These are phyloP conservation scores for Neria commutata DNA, from an alignment of 2,888 invertebrate genomes.

Conservation along the genomic window DNA sequence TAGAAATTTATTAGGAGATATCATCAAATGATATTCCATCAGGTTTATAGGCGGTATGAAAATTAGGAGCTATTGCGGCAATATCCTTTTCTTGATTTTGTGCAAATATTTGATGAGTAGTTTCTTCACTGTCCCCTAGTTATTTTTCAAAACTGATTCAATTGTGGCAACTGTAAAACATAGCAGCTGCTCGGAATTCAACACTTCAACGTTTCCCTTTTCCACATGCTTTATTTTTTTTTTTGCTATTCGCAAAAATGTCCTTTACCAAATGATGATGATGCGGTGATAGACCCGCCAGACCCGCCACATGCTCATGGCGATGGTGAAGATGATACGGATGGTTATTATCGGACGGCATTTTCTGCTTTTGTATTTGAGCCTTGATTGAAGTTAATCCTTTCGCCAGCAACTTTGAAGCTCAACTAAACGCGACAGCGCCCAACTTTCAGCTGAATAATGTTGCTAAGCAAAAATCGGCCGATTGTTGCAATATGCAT, in stretches of 20 bases:
- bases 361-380: conserved; percentile 28
- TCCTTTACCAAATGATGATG: conserved; percentile 57
- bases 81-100: no score
- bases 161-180: background rate
- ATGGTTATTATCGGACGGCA: conserved; percentile 50
- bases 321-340: conserved; percentile 54
- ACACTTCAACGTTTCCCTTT: background rate
- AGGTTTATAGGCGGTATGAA: no score
- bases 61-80: no score
- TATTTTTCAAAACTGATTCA: background rate
- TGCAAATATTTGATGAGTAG: no score
- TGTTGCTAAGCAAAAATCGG: background rate
- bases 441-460: background rate
- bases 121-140: no score
- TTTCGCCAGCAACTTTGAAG: conserved; percentile 25
- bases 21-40: no score
- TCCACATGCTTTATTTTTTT: background rate
- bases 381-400: conserved; percentile 21
- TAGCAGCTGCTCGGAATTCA: background rate
- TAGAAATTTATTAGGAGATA: no score
- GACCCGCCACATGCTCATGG: conserved; percentile 40
- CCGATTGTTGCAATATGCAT: no score
- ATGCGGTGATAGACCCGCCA: conserved; percentile 53
- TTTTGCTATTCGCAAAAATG: background rate
- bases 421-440: conserved; percentile 10